Percentiles rank a stretch among this genome's conserved stretches.
These are phyloP conservation scores for Corythornis madagascariensis DNA, from an alignment of 2,113 vertebrate species.

Conservation along the genomic window DNA sequence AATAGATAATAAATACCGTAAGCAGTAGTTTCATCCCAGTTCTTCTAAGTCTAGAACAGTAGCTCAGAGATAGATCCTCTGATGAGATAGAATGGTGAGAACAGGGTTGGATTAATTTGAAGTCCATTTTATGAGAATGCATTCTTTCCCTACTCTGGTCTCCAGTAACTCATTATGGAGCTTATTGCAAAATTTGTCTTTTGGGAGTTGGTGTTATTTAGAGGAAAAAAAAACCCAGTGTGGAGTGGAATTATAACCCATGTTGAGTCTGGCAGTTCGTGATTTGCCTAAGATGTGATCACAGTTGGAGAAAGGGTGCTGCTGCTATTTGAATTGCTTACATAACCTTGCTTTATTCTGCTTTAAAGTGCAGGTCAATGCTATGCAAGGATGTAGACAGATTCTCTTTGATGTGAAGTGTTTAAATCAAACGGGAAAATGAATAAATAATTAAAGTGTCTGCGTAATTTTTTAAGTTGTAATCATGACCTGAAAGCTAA, in stretches of 20 bases:
- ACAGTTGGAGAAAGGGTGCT: neutral
- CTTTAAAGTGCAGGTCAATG: neutral
- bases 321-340: neutral
- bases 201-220: neutral
- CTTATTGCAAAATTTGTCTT: neutral
- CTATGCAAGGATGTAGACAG: neutral
- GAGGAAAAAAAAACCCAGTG: neutral
- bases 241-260: neutral
- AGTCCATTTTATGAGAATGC: neutral
- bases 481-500: slow-evolving; percentile 17
- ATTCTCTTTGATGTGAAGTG: neutral
- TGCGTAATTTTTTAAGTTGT: neutral
- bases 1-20: neutral
- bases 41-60: neutral
- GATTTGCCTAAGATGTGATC: neutral
- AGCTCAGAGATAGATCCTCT: neutral
- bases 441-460: neutral
- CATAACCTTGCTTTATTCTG: neutral
- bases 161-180: neutral
- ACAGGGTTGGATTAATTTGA: neutral
- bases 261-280: neutral
- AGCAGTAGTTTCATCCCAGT: neutral
- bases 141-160: neutral
- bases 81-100: neutral
- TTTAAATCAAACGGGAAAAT: neutral